A percentile compares a stretch with the other conserved stretches of the same genome.
phyloP scores from a whole-genome alignment of 1,140 invertebrate species.

The Meteorus sp. region DNA sequence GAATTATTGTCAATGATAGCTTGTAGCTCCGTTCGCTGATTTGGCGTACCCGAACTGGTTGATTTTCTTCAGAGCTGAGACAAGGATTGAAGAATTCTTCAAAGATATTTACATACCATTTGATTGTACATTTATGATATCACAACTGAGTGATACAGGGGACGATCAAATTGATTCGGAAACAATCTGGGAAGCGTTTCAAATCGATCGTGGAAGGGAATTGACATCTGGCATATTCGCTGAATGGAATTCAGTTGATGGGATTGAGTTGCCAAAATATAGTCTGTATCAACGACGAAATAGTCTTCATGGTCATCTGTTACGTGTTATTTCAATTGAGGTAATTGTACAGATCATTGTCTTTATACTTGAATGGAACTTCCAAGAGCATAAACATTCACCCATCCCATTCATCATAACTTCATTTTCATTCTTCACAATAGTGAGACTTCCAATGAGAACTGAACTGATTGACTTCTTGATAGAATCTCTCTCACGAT shows the following conservation, averaged over 20 bases:
- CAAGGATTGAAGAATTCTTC: conserved; percentile 39
- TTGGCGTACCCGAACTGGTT: conserved; percentile 55
- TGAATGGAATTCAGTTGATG: conserved; percentile 32
- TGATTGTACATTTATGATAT: conserved; percentile 45
- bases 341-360: conserved; percentile 31
- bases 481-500: too few species aligned
- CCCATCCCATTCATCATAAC: too few species aligned
- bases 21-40: conserved; percentile 36
- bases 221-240: conserved; percentile 39
- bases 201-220: conserved; percentile 37
- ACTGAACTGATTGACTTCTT: too few species aligned
- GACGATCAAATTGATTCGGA: conserved; percentile 26
- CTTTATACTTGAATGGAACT: conserved; percentile 11
- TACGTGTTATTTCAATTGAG: conserved; percentile 44
- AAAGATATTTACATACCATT: conserved; percentile 43
- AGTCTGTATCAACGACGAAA: conserved; percentile 47
- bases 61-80: conserved; percentile 42
- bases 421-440: conserved; percentile 18
- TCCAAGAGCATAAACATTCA: too few species aligned
- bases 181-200: conserved; percentile 48
- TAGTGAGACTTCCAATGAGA: too few species aligned
- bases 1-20: conserved; percentile 9
- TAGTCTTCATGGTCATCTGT: conserved; percentile 45
- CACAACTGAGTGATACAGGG: too few species aligned
- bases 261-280: conserved; percentile 36